These are phyloP conservation scores for Salticus scenicus DNA, from an alignment of 2,888 invertebrate species.

Conservation along the genomic window DNA sequence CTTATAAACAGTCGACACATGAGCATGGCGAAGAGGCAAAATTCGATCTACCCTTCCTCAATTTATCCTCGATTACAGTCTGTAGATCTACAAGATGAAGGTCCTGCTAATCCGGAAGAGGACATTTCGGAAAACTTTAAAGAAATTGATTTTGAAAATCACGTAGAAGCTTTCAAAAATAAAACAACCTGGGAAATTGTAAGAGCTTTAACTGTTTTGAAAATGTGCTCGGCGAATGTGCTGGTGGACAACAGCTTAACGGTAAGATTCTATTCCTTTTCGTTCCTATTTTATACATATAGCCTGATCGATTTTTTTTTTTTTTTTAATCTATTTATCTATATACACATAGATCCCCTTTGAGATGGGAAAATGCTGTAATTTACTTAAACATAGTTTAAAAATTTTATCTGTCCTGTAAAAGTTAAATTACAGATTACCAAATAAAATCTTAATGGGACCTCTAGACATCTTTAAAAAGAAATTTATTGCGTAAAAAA, in stretches of 20 bases:
- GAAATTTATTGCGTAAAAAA: no score
- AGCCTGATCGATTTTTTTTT: no score
- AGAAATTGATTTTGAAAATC: conserved; percentile 73
- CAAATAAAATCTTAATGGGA: no score
- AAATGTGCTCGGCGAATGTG: conserved; percentile 76
- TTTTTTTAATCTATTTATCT: no score
- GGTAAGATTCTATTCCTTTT: conserved; percentile 75
- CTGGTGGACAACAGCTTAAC: conserved; percentile 77
- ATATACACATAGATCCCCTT: no score
- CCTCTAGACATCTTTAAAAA: no score
- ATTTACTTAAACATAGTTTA: background rate
- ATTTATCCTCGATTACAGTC: background rate
- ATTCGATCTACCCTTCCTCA: background rate
- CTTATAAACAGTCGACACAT: background rate
- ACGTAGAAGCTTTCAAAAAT: conserved; percentile 75
- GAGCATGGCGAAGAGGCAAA: background rate
- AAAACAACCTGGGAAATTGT: conserved; percentile 77
- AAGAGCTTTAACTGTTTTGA: conserved; percentile 77
- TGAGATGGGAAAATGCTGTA: background rate
- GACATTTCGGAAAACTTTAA: background rate
- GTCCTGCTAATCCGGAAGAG: background rate
- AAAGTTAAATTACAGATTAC: no score
- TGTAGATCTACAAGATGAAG: background rate
- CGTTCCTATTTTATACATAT: no score
- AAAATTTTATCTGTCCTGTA: background rate